Conservation (phyloP, 2,113 vertebrate genomes). For the Daubentonia madagascariensis region DNA sequence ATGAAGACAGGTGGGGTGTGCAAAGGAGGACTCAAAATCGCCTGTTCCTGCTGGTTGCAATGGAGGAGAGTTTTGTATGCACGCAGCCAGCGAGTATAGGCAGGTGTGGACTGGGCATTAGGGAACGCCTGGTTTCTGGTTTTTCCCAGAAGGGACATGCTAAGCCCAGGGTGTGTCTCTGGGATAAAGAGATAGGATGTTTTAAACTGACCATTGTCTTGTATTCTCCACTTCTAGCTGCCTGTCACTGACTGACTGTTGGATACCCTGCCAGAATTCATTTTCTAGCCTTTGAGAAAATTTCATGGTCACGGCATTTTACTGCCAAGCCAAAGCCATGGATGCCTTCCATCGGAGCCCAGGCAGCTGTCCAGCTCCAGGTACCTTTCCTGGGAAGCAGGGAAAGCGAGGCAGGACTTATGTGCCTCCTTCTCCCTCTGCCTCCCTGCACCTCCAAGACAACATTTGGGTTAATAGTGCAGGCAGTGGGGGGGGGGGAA, state of each 20-base stretch:
- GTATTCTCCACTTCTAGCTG: neutral
- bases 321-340: neutral
- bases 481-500: no score
- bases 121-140: neutral
- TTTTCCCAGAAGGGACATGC: neutral
- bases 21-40: neutral
- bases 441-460: neutral
- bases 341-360: neutral
- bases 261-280: neutral
- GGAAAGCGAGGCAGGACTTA: neutral
- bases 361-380: no score
- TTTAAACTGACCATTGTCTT: neutral
- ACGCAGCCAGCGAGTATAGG: neutral
- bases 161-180: neutral
- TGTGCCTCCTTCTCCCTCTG: no score
- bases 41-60: neutral
- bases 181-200: neutral
- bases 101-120: no score
- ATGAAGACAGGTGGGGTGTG: accelerated
- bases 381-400: neutral
- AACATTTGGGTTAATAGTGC: no score
- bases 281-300: neutral
- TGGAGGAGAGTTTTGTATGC: neutral
- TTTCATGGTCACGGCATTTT: neutral
- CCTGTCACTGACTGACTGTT: neutral